A percentile compares a stretch with the other conserved stretches of the same genome.
Conservation (phyloP, 2,888 invertebrate species). For the Enchytraeus crypticus region DNA sequence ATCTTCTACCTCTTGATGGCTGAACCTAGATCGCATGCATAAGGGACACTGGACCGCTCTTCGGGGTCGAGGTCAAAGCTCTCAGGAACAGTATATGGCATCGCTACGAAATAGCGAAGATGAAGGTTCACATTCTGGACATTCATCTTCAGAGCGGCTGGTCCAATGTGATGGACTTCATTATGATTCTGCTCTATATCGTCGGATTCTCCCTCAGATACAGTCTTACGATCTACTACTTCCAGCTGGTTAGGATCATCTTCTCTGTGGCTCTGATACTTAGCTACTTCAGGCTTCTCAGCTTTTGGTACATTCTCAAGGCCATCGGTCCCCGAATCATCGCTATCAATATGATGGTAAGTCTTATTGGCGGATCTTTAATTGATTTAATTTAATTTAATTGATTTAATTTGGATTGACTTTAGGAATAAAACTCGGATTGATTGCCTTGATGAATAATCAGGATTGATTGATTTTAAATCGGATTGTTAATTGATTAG, state of each 20-base stretch:
- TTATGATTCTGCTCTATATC: constrained; percentile 3
- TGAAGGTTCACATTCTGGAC: constrained; percentile 5
- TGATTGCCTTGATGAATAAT: too few relatives aligned
- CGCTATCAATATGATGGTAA: constrained; percentile 19
- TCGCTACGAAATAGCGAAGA: constrained; percentile 7
- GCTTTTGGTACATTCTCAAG: constrained; percentile 14
- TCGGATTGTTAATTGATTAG: constrained; percentile 7
- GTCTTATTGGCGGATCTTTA: not conserved
- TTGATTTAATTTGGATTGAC: too few relatives aligned
- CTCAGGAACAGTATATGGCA: constrained; percentile 12
- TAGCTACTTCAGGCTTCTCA: constrained; percentile 20
- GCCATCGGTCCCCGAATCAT: constrained; percentile 19
- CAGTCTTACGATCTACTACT: not conserved
- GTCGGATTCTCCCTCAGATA: constrained; percentile 14
- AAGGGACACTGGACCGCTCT: constrained; percentile 10
- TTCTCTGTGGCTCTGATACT: constrained; percentile 15
- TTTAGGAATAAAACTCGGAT: too few relatives aligned
- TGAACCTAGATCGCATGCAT: not conserved
- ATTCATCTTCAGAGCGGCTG: constrained; percentile 12
- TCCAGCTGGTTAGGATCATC: constrained; percentile 12
- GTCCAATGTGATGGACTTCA: constrained; percentile 14
- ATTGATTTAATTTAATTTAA: not conserved
- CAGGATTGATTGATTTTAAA: too few relatives aligned
- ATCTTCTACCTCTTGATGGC: not conserved
- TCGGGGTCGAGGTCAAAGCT: not conserved